Base-by-base conservation (phyloP, 2,888 invertebrate genomes). In the Sphaerophoria rueppellii region DNA sequence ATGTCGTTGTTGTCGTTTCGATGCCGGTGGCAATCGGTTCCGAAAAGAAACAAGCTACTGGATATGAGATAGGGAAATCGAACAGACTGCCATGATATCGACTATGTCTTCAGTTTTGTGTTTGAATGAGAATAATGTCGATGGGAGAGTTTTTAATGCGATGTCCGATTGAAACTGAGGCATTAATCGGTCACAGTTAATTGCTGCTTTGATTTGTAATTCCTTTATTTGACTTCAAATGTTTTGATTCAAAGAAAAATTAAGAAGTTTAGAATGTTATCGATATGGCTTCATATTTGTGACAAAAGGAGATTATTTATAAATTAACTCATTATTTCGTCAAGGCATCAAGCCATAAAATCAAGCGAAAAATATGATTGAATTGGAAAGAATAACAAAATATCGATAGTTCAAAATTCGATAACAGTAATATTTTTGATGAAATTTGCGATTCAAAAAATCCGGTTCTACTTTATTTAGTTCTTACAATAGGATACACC, bases 1-100 rank as follows among this genome's bases (percentile, higher is more conserved):
- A 11, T 12, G 40, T 40, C 9, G 40, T 6, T 9, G 40, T 40
- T 9, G 43, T 43, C 43, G 43, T 4, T 72, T 72, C 81, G 48
- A 69, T 85, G 85, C 76, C 58, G 81, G 85, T 81, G 85, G 85
- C 76, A 81, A 85, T 85, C 76, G 58, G 46, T 69, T 50, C 55
- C 65, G 24, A 74, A 58, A 54, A 71, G 32, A 52, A 74, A 79
- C 80, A 67, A 67, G 85, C 85, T 85, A 73, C 85, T 70, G 85
- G 57, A 11, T 77, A 37, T 46, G 24, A 57, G 46, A 55, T 75
- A 46, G 35, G 43, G 11, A 12, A 43, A 12, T 11, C 43, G 11
- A 43, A 9, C 12, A 11, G 4, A 40, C 43, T 43, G 40, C 9
- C 7, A 40, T 40, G 40, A 7, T 9, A 2, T 40, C 40, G 9